Evolutionary conservation across 2,113 vertebrate species (phyloP).

Genomic region (Hepsetus odoe): DNA sequence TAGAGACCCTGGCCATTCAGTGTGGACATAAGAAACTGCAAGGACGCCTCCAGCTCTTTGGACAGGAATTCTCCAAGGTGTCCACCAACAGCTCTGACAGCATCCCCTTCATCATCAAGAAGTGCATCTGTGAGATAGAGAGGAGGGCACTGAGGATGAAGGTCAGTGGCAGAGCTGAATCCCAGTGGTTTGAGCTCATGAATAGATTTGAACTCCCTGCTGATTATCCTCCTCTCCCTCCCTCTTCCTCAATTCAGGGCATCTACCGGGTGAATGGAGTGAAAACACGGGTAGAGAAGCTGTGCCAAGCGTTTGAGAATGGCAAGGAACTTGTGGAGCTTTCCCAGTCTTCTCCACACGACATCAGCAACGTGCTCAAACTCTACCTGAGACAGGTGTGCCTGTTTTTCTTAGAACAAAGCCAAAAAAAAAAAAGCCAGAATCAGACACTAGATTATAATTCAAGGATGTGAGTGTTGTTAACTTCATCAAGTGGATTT

Average conservation of each 20-base stretch:
- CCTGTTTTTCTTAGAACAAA: no score
- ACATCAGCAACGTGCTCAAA: constrained; percentile 96
- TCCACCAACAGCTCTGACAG: constrained; percentile 75
- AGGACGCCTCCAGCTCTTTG: constrained; percentile 92
- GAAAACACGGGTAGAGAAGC: constrained; percentile 95
- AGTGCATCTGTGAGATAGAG: constrained; percentile 91
- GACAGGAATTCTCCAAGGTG: constrained; percentile 82
- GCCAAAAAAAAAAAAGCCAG: no score
- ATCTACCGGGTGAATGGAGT: constrained; percentile 96
- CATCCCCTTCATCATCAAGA: constrained; percentile 91
- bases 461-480: no score
- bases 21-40: constrained; percentile 96
- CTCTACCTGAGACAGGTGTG: constrained; percentile 95
- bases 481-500: no score
- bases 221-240: neutral
- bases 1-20: constrained; percentile 95
- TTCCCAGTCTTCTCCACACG: constrained; percentile 90
- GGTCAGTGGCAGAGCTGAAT: constrained; percentile 67
- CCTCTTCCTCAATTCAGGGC: constrained; percentile 73
- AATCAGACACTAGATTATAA: no score
- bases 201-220: neutral
- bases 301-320: constrained; percentile 96
- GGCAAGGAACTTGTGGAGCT: constrained; percentile 95
- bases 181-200: neutral
- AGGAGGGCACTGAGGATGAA: constrained; percentile 88